These are phyloP conservation scores for Leucophenga montana DNA, from an alignment of 2,888 invertebrate genomes.

Conservation along the genomic window DNA sequence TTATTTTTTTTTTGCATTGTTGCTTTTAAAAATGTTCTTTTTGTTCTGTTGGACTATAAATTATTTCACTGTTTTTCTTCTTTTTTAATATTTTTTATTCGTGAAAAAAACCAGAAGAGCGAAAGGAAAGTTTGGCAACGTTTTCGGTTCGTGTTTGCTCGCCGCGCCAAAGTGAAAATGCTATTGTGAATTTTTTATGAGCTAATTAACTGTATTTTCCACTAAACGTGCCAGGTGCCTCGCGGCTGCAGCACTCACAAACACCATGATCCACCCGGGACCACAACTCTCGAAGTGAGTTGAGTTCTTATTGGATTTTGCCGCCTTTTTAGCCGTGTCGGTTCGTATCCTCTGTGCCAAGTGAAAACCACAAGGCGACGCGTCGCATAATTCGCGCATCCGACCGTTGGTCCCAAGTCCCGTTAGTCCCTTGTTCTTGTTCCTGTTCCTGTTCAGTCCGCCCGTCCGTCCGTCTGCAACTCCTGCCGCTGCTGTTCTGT, in stretches of 20 bases:
- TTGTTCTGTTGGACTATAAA: conserved; percentile 1
- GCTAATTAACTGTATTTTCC: conserved; percentile 57
- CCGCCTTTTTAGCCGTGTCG: neutral
- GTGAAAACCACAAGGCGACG: conserved; percentile 16
- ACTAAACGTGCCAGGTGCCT: conserved; percentile 20
- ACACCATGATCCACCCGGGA: too few relatives aligned
- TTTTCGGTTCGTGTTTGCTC: conserved; percentile 34
- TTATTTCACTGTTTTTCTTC: neutral
- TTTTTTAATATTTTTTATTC: neutral
- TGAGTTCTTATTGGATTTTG: conserved; percentile 1
- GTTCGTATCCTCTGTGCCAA: neutral
- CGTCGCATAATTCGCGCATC: neutral
- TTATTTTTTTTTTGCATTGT: neutral
- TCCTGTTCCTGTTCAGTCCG: neutral
- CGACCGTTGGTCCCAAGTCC: too few relatives aligned
- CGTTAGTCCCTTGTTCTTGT: neutral
- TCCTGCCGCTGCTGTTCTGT: too few relatives aligned
- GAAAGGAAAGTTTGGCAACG: too few relatives aligned
- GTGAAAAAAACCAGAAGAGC: neutral
- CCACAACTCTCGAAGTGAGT: too few relatives aligned
- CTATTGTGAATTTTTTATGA: conserved; percentile 63
- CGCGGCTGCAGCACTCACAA: too few relatives aligned
- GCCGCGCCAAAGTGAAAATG: conserved; percentile 55
- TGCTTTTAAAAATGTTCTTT: neutral
- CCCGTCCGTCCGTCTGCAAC: neutral